phyloP scores from a whole-genome alignment of 2,888 invertebrate genomes.

The Hymenopus coronatus region DNA sequence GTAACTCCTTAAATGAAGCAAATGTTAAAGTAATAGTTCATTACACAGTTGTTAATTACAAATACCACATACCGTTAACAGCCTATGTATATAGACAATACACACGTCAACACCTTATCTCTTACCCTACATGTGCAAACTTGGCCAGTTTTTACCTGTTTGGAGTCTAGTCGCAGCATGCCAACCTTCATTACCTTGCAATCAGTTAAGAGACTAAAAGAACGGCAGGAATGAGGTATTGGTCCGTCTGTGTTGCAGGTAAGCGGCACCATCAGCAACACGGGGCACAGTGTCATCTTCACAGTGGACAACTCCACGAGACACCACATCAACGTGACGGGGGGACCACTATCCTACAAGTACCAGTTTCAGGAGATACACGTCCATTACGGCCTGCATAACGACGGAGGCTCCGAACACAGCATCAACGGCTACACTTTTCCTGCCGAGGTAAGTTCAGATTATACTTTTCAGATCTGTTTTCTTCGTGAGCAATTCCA shows the following conservation, averaged over 20 bases:
- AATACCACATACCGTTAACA: too few relatives aligned
- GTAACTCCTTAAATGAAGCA: too few relatives aligned
- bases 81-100: too few relatives aligned
- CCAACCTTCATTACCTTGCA: background rate
- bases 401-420: conserved; percentile 94
- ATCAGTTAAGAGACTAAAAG: too few relatives aligned
- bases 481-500: too few relatives aligned
- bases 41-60: too few relatives aligned
- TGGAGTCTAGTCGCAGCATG: background rate
- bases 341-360: conserved; percentile 92
- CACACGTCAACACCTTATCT: too few relatives aligned
- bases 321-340: conserved; percentile 88
- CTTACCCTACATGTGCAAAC: too few relatives aligned
- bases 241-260: conserved; percentile 57
- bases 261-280: conserved; percentile 85
- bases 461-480: background rate
- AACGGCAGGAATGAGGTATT: too few relatives aligned
- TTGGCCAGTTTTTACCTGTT: too few relatives aligned
- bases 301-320: conserved; percentile 81
- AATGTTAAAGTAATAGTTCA: too few relatives aligned
- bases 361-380: conserved; percentile 95
- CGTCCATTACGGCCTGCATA: conserved; percentile 88
- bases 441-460: conserved; percentile 86
- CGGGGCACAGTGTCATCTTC: conserved; percentile 92
- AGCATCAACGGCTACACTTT: conserved; percentile 94